phyloP scores from a whole-genome alignment of 1,140 invertebrate species.

The Drosophila serrata region DNA sequence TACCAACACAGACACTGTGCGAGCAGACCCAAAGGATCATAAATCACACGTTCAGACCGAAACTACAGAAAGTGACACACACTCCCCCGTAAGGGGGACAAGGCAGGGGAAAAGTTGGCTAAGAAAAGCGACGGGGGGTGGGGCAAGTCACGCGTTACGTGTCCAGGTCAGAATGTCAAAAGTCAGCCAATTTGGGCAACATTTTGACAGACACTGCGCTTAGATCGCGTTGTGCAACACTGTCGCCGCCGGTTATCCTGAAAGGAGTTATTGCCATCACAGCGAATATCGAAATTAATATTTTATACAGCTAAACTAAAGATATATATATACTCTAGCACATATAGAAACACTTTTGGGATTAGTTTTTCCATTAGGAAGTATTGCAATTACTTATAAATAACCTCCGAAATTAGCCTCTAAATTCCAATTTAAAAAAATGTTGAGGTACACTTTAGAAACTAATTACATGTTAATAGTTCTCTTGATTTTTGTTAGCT shows the following conservation, averaged over 20 bases:
- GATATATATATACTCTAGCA: too few relatives aligned
- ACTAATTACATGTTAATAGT: neutral
- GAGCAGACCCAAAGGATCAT: slow-evolving; percentile 55
- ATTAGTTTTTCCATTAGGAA: neutral
- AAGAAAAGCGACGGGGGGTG: neutral
- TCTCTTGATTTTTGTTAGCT: neutral
- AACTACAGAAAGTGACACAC: slow-evolving; percentile 69
- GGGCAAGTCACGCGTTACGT: slow-evolving; percentile 53
- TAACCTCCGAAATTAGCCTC: neutral
- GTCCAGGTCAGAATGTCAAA: slow-evolving; percentile 79
- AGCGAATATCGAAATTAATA: neutral
- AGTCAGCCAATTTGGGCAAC: slow-evolving; percentile 77
- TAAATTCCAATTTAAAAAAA: neutral
- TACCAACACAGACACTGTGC: slow-evolving; percentile 58
- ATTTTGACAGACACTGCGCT: slow-evolving; percentile 69
- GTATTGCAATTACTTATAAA: neutral
- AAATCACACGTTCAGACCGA: slow-evolving; percentile 74
- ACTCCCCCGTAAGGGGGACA: neutral
- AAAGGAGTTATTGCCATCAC: slow-evolving; percentile 15
- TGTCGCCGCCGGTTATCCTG: slow-evolving; percentile 18
- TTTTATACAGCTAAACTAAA: neutral
- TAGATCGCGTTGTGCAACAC: slow-evolving; percentile 34
- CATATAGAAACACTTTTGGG: neutral
- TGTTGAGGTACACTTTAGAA: neutral
- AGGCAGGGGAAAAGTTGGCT: neutral